Base-by-base conservation (phyloP, 2,888 invertebrate genomes). In the Heliconius charithonia region DNA sequence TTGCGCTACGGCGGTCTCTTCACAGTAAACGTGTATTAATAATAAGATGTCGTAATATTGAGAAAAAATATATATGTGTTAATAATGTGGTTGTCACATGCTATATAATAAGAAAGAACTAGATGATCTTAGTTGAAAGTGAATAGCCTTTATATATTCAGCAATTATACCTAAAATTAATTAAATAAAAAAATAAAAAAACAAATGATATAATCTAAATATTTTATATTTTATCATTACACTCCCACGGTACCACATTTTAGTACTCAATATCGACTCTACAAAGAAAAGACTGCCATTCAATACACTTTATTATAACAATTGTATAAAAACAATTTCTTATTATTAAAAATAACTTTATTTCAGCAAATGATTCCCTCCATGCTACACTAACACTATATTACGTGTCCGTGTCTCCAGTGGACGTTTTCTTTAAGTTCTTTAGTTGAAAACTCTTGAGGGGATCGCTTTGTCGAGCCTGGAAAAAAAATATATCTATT, bases 391-490 rank as follows among this genome's bases (percentile, higher is more conserved):
- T 92, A 91, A 92, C 92, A 90, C 84, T 63, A 89, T 89, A 59
- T 59, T 92, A 93, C 75, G 92, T 89, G 84, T 90, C 92, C 13
- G 74, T 74, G 4, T 86, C 78, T 25, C 86, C 79, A 0, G 87
- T 67, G 4, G 83, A 51, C 3, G 84, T 93, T 84, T 95, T 96
- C 83, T 94, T 95, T 74, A 95, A 89, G 75, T 94, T 95, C 82
- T 95, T 95, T 85, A 96, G 96, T 84, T 96, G 94, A 91, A 97
- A 96, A 86, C 96, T 97, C 82, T 96, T 93, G 80, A 97, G 90
- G 0, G 97, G 97, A 89, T 97, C 96, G 77, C 92, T 96, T 86
- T 96, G 96, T 69, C 96, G 95, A 19, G 96, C 96, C 96, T 97
- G 75, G 27, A 63, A 70, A 80, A 45, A 75, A 71, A 32, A 63